Base-by-base conservation (phyloP, 2,113 vertebrate species). In the Podocnemis expansa region DNA sequence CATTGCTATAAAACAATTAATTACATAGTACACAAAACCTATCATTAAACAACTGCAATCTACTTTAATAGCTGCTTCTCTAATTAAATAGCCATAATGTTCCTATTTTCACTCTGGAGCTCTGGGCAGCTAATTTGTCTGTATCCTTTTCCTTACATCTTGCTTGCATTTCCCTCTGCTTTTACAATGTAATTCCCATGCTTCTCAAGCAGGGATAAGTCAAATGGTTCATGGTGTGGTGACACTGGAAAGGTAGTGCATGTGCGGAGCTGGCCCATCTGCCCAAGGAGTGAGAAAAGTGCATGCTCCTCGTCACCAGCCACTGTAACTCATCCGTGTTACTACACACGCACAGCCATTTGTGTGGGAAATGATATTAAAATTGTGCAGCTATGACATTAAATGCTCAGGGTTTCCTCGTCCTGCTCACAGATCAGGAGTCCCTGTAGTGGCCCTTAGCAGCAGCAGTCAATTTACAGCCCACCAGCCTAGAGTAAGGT, bases 61-160 rank as follows among this genome's bases (percentile, higher is more conserved):
- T 85, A n/a, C 85, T 58, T 87, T 80, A 81, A 89, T 87, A 58
- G 73, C 75, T 87, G n/a, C 38, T 79, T 86, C 80, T 85, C 83
- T 91, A 85, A 88, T 91, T 84, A 70, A 94, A 81, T 67, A 75
- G 34, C 75, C 63, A 17, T 73, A 41, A 87, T 41, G 25, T 14
- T 75, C 87, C 91, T 84, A 8, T 83, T 80, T 73, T 90, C 51
- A n/a, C n/a, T 60, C 51, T 27, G 76, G 89, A 75, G 54, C 43
- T 70, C 49, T 1, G 85, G 67, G 41, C 82, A 38, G 24, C 38
- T 55, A 27, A 56, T 95, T 54, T 73, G 22, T 75, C 60, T 19
- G 52, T 91, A 21, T 76, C 25, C 19, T 58, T 3, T 25, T 67
- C 27, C 55, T 19, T 63, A 5, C 8, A 34, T 47, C 54, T 24